Evolutionary conservation across 2,888 invertebrate genomes (phyloP), one percentile per base, ranked within the genome.

Genomic region (Quadriops clusia): DNA sequence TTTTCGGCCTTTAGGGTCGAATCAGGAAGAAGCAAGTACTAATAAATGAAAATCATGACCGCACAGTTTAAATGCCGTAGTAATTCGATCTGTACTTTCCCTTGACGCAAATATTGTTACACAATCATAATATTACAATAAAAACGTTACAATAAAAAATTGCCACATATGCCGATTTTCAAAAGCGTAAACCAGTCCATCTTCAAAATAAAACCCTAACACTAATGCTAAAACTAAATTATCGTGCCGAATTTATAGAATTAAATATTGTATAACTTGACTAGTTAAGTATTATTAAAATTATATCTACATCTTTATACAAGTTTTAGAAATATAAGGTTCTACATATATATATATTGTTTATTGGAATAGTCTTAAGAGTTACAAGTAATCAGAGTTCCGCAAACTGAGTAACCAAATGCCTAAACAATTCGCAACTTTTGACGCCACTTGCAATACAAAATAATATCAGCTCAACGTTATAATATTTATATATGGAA

Each of bases 1-100:
- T 36, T 38, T 42, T 38, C 44, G 45, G 43, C 43, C 46, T 29
- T 30, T 47, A 44, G 41, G 41, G 43, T 46, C 40, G 43, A 44
- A 43, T 52, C n/a, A 53, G 53, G 53, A 56, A 55, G 56, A 58
- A 56, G 54, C 55, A 50, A 49, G 44, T 49, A 43, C 33, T 34
- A 30, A 25, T 34, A n/a, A n/a, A n/a, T n/a, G n/a, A n/a, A n/a
- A n/a, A n/a, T n/a, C n/a, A n/a, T n/a, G n/a, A n/a, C n/a, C n/a
- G n/a, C n/a, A n/a, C n/a, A n/a, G n/a, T n/a, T n/a, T n/a, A n/a
- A n/a, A n/a, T n/a, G n/a, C n/a, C n/a, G n/a, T n/a, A n/a, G n/a
- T n/a, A n/a, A n/a, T n/a, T n/a, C n/a, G n/a, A n/a, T n/a, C n/a
- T n/a, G n/a, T n/a, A n/a, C n/a, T n/a, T n/a, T n/a, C n/a, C n/a